A percentile compares a stretch with the other conserved stretches of the same genome.
phyloP scores from a whole-genome alignment of 2,888 invertebrate genomes.

The Thymelicus sylvestris region DNA sequence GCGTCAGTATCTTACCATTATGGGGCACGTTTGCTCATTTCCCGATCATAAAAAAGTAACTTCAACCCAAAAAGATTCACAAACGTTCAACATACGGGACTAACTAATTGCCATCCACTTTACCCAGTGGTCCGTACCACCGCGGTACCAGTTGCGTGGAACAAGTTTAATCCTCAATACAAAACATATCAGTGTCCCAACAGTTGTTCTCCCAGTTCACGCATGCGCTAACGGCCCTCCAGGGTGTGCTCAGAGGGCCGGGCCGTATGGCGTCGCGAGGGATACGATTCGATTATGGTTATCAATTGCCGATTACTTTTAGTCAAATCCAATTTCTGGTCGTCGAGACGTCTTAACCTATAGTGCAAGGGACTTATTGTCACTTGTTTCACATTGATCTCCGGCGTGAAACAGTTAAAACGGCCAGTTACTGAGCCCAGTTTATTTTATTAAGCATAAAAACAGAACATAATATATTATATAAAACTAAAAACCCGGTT shows the following conservation, averaged over 20 bases:
- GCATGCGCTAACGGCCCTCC: slow-evolving; percentile 51
- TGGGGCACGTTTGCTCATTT: no score
- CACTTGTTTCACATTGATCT: no score
- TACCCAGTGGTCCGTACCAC: slow-evolving; percentile 32
- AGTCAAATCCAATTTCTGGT: slow-evolving; percentile 32
- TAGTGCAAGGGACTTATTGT: no score
- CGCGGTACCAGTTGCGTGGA: slow-evolving; percentile 45
- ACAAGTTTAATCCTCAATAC: slow-evolving; percentile 57
- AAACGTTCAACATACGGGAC: slow-evolving; percentile 17
- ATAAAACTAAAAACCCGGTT: no score
- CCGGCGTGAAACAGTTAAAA: no score
- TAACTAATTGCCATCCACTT: slow-evolving; percentile 18
- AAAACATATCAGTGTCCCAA: slow-evolving; percentile 66
- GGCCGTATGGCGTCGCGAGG: slow-evolving; percentile 57
- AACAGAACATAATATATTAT: no score
- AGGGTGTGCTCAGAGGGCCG: slow-evolving; percentile 58
- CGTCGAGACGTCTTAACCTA: neutral
- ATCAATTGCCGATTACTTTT: slow-evolving; percentile 48
- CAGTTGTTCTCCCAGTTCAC: slow-evolving; percentile 64
- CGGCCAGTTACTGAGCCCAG: no score
- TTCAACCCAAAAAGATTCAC: neutral
- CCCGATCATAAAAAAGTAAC: slow-evolving; percentile 45
- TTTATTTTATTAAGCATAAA: no score
- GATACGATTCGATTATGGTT: slow-evolving; percentile 60
- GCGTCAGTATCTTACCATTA: no score